Conservation (phyloP, 2,888 invertebrate species). For the Andricus curvator region DNA sequence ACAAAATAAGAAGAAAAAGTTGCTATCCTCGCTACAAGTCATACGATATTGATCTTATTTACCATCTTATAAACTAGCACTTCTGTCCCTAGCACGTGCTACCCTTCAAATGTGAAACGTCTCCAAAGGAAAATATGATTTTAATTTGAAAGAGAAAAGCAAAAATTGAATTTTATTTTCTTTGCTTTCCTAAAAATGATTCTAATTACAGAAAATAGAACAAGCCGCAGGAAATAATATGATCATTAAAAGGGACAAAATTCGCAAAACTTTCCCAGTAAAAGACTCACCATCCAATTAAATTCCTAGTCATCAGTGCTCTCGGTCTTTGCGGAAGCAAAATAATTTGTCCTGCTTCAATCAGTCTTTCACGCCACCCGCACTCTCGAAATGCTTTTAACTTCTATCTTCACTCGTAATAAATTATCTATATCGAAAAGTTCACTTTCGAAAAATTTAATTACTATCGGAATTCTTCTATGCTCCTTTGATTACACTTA, state of each 20-base stretch:
- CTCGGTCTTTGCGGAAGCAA: constrained; percentile 5
- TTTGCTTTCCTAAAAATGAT: background rate
- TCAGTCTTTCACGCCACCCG: constrained; percentile 11
- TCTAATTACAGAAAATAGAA: background rate
- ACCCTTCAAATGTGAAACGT: constrained; percentile 10
- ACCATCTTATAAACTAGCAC: constrained; percentile 31
- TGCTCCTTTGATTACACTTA: background rate
- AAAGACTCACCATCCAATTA: constrained; percentile 54
- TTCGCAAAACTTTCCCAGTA: background rate
- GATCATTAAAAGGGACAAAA: background rate
- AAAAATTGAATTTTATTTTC: background rate
- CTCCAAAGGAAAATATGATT: constrained; percentile 9
- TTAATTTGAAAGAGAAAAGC: background rate
- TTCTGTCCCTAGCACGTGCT: constrained; percentile 33
- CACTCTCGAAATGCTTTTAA: constrained; percentile 2
- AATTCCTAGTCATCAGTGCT: constrained; percentile 53
- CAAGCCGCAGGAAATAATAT: background rate
- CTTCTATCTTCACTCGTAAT: constrained; percentile 3
- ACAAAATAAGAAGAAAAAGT: constrained; percentile 20
- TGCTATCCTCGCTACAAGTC: constrained; percentile 20
- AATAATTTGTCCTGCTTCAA: background rate
- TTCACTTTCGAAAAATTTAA: constrained; percentile 1
- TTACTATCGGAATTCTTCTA: background rate
- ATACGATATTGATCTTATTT: constrained; percentile 44
- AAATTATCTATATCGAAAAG: background rate